Evolutionary conservation across 2,113 vertebrate species (phyloP).

Genomic region (Kobus ellipsiprymnus): DNA sequence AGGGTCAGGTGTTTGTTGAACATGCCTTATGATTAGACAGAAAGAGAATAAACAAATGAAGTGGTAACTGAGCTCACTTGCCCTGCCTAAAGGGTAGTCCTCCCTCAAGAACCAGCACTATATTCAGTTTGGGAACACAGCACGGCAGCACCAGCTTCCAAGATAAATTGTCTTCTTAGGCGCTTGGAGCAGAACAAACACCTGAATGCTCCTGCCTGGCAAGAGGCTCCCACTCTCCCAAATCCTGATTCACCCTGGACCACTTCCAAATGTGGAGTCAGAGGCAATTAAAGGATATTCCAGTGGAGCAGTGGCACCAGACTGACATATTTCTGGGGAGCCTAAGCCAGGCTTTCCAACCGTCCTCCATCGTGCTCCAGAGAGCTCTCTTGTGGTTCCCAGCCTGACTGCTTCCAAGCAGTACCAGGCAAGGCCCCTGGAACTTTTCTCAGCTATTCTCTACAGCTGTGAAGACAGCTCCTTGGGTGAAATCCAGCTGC

Average conservation of each 20-base stretch:
- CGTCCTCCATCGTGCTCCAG: background rate
- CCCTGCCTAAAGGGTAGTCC: background rate
- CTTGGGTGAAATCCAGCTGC: conserved; percentile 60
- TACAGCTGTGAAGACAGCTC: conserved; percentile 62
- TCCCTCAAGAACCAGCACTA: background rate
- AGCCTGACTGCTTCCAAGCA: background rate
- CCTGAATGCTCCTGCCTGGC: background rate
- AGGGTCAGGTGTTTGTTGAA: background rate
- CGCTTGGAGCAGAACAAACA: background rate
- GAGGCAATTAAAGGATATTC: background rate
- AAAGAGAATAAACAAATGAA: background rate
- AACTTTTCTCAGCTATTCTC: conserved; percentile 36
- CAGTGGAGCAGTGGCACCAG: background rate
- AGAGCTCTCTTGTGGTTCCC: background rate
- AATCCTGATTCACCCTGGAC: background rate
- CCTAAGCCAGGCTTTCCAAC: background rate
- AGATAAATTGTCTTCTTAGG: background rate
- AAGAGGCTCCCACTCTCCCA: background rate
- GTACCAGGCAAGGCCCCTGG: conserved; percentile 34
- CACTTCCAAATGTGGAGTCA: background rate
- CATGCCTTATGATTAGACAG: background rate
- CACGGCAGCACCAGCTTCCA: background rate
- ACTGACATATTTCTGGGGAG: background rate
- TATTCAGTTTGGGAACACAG: background rate
- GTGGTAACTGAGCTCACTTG: background rate